Evolutionary conservation across 2,797 vertebrate genomes (phyloP).

Genomic region (Anas acuta): DNA sequence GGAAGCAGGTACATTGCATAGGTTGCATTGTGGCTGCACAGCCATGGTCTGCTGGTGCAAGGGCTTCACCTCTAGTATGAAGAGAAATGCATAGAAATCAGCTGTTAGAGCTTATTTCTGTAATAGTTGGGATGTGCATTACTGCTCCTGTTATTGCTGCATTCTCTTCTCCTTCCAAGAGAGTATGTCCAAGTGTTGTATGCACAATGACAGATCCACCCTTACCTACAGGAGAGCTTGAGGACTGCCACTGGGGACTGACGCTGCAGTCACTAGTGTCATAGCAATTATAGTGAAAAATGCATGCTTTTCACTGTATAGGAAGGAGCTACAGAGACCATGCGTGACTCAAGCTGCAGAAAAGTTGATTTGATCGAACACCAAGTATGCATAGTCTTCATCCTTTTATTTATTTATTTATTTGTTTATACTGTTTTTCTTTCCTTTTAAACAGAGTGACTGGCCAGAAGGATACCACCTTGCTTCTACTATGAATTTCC

Average conservation of each 20-base stretch:
- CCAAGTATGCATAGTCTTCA: background rate
- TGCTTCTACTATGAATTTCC: constrained; percentile 94
- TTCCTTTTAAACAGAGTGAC: constrained; percentile 81
- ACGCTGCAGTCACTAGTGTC: background rate
- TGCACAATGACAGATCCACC: background rate
- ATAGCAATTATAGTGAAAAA: background rate
- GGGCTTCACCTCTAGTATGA: background rate
- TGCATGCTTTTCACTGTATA: background rate
- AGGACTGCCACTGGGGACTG: background rate
- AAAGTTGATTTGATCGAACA: background rate
- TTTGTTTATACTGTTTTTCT: background rate
- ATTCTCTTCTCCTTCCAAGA: background rate
- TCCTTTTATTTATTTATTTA: background rate
- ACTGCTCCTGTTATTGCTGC: background rate
- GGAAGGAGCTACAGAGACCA: background rate
- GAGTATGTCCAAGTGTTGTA: background rate
- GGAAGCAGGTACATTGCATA: background rate
- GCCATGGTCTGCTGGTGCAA: background rate
- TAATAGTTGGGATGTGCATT: background rate
- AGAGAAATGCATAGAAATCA: background rate
- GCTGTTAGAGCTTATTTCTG: background rate
- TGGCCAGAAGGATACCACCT: constrained; percentile 96
- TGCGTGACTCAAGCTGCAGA: background rate
- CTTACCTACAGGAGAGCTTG: background rate
- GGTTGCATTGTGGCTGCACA: background rate